These are phyloP conservation scores for Agrotis segetum DNA, from an alignment of 2,888 invertebrate genomes.

Conservation along the genomic window DNA sequence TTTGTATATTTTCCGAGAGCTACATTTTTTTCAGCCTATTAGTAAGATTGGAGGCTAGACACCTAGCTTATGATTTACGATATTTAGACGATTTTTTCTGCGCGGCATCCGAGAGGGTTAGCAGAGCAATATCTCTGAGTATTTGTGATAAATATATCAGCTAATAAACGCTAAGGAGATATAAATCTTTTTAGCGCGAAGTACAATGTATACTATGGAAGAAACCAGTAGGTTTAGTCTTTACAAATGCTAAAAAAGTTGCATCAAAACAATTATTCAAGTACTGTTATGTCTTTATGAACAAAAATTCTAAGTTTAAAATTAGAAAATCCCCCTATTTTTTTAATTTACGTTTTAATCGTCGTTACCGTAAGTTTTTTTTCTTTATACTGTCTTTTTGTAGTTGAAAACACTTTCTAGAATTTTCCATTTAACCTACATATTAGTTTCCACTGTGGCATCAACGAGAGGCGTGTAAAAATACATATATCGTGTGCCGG, in stretches of 20 bases:
- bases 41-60: constrained; percentile 69
- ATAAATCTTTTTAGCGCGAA: constrained; percentile 84
- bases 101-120: constrained; percentile 71
- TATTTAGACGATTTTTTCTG: constrained; percentile 73
- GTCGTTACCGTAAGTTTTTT: no score
- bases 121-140: constrained; percentile 84
- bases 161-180: constrained; percentile 87
- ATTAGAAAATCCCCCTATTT: background rate
- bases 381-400: background rate
- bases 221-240: constrained; percentile 55
- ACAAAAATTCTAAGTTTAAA: background rate
- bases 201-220: constrained; percentile 60
- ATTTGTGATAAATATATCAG: constrained; percentile 87
- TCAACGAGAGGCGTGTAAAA: constrained; percentile 62
- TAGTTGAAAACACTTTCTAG: no score
- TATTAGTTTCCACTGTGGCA: constrained; percentile 31
- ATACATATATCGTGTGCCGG: constrained; percentile 62
- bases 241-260: background rate
- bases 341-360: background rate
- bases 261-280: background rate
- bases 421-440: constrained; percentile 11
- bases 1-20: constrained; percentile 42
- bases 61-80: constrained; percentile 78
- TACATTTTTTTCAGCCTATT: constrained; percentile 69
- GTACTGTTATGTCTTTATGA: background rate